These are phyloP conservation scores for Yponomeuta malinellus DNA, from an alignment of 2,888 invertebrate species.

Conservation along the genomic window DNA sequence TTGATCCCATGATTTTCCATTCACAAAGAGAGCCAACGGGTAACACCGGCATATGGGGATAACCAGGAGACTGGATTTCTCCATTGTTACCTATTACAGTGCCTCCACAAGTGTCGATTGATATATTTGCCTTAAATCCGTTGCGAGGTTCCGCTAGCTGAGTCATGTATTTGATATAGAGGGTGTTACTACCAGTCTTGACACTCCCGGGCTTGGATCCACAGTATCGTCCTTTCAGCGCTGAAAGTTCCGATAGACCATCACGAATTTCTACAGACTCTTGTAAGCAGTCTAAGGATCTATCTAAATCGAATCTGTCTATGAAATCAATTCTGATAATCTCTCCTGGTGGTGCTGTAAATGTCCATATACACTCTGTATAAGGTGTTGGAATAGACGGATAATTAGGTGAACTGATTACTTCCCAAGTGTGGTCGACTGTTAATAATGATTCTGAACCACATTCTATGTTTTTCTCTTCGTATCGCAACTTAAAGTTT, in stretches of 20 bases:
- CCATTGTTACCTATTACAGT: constrained; percentile 77
- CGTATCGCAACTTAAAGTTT: constrained; percentile 68
- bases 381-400: constrained; percentile 87
- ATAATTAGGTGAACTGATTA: constrained; percentile 86
- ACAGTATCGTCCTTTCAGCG: constrained; percentile 80
- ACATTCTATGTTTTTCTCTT: constrained; percentile 80
- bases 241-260: constrained; percentile 84
- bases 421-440: constrained; percentile 56
- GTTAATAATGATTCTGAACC: constrained; percentile 79
- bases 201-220: constrained; percentile 76
- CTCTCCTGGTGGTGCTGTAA: constrained; percentile 84
- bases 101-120: constrained; percentile 79
- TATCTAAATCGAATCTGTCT: constrained; percentile 81
- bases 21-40: constrained; percentile 78
- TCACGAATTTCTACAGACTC: constrained; percentile 89
- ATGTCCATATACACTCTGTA: constrained; percentile 88
- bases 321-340: constrained; percentile 85
- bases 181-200: constrained; percentile 78
- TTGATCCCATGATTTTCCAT: constrained; percentile 79
- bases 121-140: constrained; percentile 84
- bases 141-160: constrained; percentile 80
- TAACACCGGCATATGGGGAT: constrained; percentile 73
- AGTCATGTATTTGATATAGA: constrained; percentile 84
- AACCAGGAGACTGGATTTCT: constrained; percentile 79
- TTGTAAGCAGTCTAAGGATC: constrained; percentile 37